Base-by-base conservation (phyloP, 2,113 vertebrate species). In the Orthochromis malagaraziensis region DNA sequence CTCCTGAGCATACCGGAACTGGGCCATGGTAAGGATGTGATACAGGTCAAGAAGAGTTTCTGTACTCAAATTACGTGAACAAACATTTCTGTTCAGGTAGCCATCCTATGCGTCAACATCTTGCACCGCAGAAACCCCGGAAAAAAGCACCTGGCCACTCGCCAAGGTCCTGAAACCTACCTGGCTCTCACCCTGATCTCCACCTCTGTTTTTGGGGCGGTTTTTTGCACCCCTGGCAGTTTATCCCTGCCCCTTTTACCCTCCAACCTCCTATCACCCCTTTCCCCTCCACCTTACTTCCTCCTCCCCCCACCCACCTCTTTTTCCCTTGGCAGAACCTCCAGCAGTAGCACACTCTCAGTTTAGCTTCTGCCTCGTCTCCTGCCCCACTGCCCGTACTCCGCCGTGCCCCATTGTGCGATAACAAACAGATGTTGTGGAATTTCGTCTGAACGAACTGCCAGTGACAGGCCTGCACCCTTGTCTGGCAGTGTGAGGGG, bases 391-490 rank as follows among this genome's bases (percentile, higher is more conserved):
- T 91, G 90, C 86, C 87, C 81, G 79, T 13, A 83, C 84, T 47
- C 73, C 75, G 26, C 81, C 81, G 80, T 26, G 88, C 90, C 83
- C 88, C 90, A 91, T 96, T 97, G 97, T 97, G 97, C 97, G 97
- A 97, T 97, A 96, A 97, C 97, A 97, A 97, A 97, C 97, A 98
- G 97, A 98, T 98, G 97, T 97, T 97, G 96, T 96, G 97, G 97
- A 97, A 98, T 98, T 97, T 98, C 97, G 96, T 97, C 96, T 96
- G 96, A 96, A 97, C 95, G 96, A 94, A 94, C 94, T 92, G 96
- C 96, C 97, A 96, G 96, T 96, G 97, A 96, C 96, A 91, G 92
- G 93, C 93, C 93, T 88, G 95, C 95, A 95, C 95, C 95, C 91
- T 84, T 85, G 95, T 95, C 96, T 97, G 97, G 94, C 96, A 94